Percentiles rank a stretch among this genome's conserved stretches.
Conservation (phyloP, 2,888 invertebrate genomes). For the Yponomeuta evonymella region DNA sequence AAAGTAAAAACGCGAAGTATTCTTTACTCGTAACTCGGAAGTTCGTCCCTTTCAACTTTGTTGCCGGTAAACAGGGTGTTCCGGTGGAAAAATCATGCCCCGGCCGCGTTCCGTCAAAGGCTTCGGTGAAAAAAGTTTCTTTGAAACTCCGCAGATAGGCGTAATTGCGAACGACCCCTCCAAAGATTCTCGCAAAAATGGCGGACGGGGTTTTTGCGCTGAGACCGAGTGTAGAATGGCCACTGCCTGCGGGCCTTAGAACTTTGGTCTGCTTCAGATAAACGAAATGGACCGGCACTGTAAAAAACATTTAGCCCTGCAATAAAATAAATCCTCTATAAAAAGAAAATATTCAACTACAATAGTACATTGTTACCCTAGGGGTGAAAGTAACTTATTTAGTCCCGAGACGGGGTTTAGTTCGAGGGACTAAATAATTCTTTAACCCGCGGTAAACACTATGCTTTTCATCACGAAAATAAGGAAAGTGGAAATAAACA, state of each 20-base stretch:
- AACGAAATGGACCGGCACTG: neutral
- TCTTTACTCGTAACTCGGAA: constrained; percentile 23
- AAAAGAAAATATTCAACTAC: too few relatives aligned
- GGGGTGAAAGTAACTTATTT: too few relatives aligned
- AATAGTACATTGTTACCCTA: too few relatives aligned
- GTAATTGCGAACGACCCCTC: constrained; percentile 23
- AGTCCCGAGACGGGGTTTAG: too few relatives aligned
- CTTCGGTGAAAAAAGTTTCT: constrained; percentile 24
- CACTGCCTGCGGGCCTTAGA: neutral
- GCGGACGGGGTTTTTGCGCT: constrained; percentile 7
- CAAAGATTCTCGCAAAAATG: constrained; percentile 8
- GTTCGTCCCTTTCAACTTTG: constrained; percentile 26
- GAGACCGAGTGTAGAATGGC: neutral
- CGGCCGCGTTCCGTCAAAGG: constrained; percentile 25
- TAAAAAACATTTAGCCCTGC: neutral
- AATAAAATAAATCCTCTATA: too few relatives aligned
- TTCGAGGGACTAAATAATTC: too few relatives aligned
- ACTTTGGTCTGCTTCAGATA: too few relatives aligned
- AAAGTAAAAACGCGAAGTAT: constrained; percentile 24
- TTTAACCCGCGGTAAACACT: too few relatives aligned
- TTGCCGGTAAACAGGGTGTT: constrained; percentile 24
- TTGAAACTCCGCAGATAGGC: constrained; percentile 20
- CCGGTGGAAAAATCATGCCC: constrained; percentile 26
- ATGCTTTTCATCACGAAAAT: too few relatives aligned
- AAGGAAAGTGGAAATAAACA: too few relatives aligned